These are phyloP conservation scores for Mesocentrotus franciscanus DNA, from an alignment of 53 echinoderm and acorn worm species.

Conservation along the genomic window DNA sequence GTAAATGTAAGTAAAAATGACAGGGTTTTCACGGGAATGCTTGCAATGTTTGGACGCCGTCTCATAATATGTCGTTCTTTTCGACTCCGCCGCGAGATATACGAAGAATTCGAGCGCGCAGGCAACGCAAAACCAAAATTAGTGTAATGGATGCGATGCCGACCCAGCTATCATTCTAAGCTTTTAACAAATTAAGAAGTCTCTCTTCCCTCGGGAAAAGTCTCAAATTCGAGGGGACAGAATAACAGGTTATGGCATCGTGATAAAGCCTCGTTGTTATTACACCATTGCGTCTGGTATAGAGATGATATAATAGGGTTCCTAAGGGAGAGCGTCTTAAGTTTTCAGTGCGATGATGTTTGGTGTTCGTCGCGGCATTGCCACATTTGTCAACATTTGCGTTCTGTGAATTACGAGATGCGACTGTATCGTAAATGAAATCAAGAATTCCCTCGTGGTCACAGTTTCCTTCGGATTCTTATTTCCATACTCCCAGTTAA, in stretches of 20 bases:
- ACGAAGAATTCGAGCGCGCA: background rate
- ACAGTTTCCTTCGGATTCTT: background rate
- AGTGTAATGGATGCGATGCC: constrained; percentile 48
- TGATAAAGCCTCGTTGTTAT: background rate
- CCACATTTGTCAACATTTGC: background rate
- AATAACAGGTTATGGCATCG: constrained; percentile 20
- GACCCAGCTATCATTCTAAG: constrained; percentile 27
- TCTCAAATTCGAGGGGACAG: constrained; percentile 16
- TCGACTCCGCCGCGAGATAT: background rate
- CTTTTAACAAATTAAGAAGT: constrained; percentile 42
- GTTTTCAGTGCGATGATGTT: constrained; percentile 24
- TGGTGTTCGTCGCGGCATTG: background rate
- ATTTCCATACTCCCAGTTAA: background rate
- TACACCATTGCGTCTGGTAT: background rate
- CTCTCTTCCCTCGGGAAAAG: constrained; percentile 33
- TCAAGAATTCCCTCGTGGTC: background rate
- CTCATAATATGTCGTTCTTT: background rate
- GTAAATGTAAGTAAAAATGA: background rate
- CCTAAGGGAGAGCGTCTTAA: constrained; percentile 6
- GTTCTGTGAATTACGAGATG: background rate
- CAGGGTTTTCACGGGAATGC: background rate
- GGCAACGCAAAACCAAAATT: constrained; percentile 42
- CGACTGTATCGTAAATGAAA: background rate
- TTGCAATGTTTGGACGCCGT: background rate
- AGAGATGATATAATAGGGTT: background rate